phyloP scores from a whole-genome alignment of 2,113 vertebrate genomes.

The Rattus rattus region DNA sequence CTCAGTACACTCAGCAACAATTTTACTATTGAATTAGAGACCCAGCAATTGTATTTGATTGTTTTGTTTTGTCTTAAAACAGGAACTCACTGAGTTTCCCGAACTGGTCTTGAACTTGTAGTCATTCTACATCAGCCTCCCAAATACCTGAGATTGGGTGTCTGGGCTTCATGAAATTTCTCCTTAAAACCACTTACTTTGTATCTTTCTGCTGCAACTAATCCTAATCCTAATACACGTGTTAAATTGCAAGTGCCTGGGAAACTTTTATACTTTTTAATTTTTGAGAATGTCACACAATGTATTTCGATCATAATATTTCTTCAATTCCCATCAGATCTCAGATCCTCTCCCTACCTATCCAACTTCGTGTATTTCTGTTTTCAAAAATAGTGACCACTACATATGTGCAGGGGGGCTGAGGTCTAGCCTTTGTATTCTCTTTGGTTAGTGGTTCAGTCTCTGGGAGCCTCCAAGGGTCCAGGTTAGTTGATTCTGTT shows the following conservation, averaged over 20 bases:
- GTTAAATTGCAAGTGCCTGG: not conserved
- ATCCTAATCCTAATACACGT: not conserved
- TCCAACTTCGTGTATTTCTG: not conserved
- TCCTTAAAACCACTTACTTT: slow-evolving; percentile 4
- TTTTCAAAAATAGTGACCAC: not conserved
- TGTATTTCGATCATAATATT: not conserved
- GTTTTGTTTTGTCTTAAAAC: not conserved
- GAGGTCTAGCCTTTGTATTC: too few relatives aligned
- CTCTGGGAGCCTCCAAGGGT: too few relatives aligned
- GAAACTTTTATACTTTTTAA: not conserved
- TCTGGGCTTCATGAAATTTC: not conserved
- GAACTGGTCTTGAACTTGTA: not conserved
- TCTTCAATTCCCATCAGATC: not conserved
- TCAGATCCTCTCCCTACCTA: not conserved
- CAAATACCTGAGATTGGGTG: not conserved
- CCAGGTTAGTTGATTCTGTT: too few relatives aligned
- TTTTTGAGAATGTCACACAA: not conserved
- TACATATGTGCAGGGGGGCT: too few relatives aligned
- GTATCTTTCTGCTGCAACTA: not conserved
- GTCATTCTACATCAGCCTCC: not conserved
- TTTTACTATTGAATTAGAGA: not conserved
- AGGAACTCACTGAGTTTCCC: not conserved
- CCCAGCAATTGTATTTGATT: not conserved
- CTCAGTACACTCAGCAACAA: not conserved
- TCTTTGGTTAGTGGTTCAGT: too few relatives aligned